Evolutionary conservation across 2,888 invertebrate genomes (phyloP), one percentile per base, ranked within the genome.

Genomic region (Eupsilia transversa): DNA sequence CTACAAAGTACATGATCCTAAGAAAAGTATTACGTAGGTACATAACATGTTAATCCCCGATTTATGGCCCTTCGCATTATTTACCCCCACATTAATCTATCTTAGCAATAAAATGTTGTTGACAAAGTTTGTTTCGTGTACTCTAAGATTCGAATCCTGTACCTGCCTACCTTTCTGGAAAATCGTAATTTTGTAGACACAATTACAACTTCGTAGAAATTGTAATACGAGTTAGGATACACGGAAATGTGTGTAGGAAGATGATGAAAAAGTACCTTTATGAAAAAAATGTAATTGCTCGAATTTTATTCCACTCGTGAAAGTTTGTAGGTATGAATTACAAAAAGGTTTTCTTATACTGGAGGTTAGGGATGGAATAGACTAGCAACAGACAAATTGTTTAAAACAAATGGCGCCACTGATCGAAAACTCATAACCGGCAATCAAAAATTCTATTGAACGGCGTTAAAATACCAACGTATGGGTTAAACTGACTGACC

Each of bases 401-500:
- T 41, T 35, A 30, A 4, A 68, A 74, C 65, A 65, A 77, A 60
- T 43, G 30, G 3, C 23, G 57, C 72, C 70, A 79, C 75, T 79
- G 82, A 83, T 87, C 79, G 81, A 79, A 83, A 82, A 82, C 74
- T 59, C 81, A 76, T 83, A 81, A 88, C 49, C 14, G 14, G 35
- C n/a, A 33, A 67, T 77, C 83, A 89, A 88, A 88, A 89, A 91
- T 91, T 90, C 85, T 63, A 86, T 90, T 89, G 89, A 90, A 90
- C 85, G 86, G 86, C 80, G 86, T 86, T 92, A 89, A 71, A 92
- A 92, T 91, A 89, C 86, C 90, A 91, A 87, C 80, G 77, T 86
- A 80, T 84, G 88, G 89, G n/a, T n/a, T 73, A 49, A 80, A 61
- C 27, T 65, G 33, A 60, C 33, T 65, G 30, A 65, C 91, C 90